phyloP scores from a whole-genome alignment of 2,797 vertebrate species.

The Ctenopoma multispine region DNA sequence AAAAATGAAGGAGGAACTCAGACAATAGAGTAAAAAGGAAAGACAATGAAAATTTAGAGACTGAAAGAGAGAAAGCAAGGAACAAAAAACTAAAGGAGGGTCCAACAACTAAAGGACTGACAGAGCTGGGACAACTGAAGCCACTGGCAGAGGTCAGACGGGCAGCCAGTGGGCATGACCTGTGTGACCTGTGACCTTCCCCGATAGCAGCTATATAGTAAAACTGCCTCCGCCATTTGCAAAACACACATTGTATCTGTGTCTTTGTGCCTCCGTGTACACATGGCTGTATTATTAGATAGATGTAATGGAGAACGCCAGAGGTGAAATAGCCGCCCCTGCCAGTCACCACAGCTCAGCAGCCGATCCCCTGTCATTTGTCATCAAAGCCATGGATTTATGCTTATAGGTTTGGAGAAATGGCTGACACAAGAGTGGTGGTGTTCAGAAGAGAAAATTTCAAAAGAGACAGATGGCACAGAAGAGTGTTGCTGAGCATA shows the following conservation, averaged over 20 bases:
- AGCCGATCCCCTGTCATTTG: slow-evolving; percentile 28
- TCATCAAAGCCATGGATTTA: slow-evolving; percentile 43
- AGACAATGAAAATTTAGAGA: slow-evolving; percentile 9
- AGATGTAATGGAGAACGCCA: slow-evolving; percentile 20
- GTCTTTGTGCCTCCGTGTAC: slow-evolving; percentile 4
- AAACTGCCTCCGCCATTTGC: slow-evolving; percentile 20
- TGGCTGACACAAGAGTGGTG: slow-evolving; percentile 59
- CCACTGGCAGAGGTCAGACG: slow-evolving; percentile 27
- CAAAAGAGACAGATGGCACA: neutral
- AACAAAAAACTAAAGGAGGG: slow-evolving; percentile 19
- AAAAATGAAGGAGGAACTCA: slow-evolving; percentile 38
- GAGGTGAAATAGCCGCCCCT: slow-evolving; percentile 51
- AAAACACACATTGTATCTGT: slow-evolving; percentile 16
- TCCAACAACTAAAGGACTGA: slow-evolving; percentile 31
- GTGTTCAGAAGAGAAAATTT: slow-evolving; percentile 23
- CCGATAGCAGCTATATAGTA: slow-evolving; percentile 33
- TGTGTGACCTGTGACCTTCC: too few relatives aligned
- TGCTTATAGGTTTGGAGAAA: slow-evolving; percentile 48
- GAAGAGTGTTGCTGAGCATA: neutral
- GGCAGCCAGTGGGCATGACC: slow-evolving; percentile 23
- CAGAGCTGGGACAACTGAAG: slow-evolving; percentile 25
- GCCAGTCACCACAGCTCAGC: slow-evolving; percentile 32
- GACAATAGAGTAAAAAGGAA: slow-evolving; percentile 20
- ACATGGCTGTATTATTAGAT: slow-evolving; percentile 18
- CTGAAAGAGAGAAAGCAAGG: slow-evolving; percentile 29